Percentiles rank a stretch among this genome's conserved stretches.
phyloP scores from a whole-genome alignment of 2,888 invertebrate genomes.

The Pocota personata region DNA sequence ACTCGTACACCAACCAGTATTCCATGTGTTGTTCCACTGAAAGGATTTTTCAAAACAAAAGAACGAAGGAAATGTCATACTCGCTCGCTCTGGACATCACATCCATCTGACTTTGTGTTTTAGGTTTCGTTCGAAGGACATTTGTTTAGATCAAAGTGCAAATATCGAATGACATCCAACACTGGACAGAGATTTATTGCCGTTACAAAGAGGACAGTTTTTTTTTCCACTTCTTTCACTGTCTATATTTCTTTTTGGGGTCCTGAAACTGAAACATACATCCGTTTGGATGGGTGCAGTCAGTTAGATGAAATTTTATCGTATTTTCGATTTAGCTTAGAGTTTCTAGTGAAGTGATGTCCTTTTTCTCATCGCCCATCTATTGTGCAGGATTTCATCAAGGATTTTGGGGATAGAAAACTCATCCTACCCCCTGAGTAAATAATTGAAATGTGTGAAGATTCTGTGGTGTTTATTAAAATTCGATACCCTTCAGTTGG shows the following conservation, averaged over 20 bases:
- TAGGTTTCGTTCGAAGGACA: constrained; percentile 50
- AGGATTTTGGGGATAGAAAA: not conserved
- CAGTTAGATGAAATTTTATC: constrained; percentile 19
- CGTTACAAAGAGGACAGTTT: constrained; percentile 38
- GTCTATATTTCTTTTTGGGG: not conserved
- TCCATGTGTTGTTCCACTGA: constrained; percentile 17
- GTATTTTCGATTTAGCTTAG: not conserved
- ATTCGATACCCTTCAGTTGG: constrained; percentile 59
- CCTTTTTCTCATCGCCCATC: not conserved
- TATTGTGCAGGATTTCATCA: not conserved
- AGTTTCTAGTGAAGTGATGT: not conserved
- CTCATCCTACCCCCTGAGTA: not conserved
- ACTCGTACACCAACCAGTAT: not conserved
- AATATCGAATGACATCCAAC: constrained; percentile 70
- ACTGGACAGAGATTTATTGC: constrained; percentile 68
- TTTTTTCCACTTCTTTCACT: not conserved
- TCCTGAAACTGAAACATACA: constrained; percentile 26
- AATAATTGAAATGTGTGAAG: constrained; percentile 71
- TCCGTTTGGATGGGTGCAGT: constrained; percentile 13
- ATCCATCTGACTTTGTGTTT: constrained; percentile 10
- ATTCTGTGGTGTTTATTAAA: constrained; percentile 70
- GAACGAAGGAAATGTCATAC: constrained; percentile 43
- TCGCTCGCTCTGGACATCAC: not conserved
- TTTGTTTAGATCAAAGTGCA: constrained; percentile 74
- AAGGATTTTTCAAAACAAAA: constrained; percentile 47